Conservation (phyloP, 23 tunicate species). For the Diplosoma virens region DNA sequence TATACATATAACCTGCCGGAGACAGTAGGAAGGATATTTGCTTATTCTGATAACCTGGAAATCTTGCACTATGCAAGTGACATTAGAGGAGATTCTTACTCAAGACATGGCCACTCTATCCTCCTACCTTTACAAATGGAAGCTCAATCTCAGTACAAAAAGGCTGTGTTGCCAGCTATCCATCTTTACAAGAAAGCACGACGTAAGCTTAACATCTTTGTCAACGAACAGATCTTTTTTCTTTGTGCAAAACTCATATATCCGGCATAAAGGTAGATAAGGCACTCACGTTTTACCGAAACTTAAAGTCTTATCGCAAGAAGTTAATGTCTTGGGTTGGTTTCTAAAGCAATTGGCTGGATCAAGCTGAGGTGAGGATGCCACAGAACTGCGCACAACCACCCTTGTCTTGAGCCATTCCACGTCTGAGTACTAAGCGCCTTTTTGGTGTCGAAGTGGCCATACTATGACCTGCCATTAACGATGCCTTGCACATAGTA, state of each 20-base stretch:
- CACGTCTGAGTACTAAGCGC: not conserved
- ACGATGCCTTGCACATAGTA: not conserved
- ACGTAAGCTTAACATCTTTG: not conserved
- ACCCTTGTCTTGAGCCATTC: not conserved
- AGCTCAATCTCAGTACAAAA: too few species aligned
- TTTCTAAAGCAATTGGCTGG: not conserved
- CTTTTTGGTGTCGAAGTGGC: not conserved
- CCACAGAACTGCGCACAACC: not conserved
- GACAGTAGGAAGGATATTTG: too few species aligned
- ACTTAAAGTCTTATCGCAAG: too few species aligned
- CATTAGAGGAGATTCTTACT: not conserved
- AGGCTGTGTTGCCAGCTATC: too few species aligned
- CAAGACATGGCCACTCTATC: not conserved
- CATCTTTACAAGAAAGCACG: not conserved
- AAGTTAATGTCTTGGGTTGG: too few species aligned
- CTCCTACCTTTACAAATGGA: too few species aligned
- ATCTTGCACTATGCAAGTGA: not conserved
- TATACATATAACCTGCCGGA: too few species aligned
- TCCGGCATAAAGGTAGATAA: too few species aligned
- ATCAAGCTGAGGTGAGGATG: not conserved
- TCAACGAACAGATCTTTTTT: too few species aligned
- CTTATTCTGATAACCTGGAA: not conserved
- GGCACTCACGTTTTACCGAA: too few species aligned
- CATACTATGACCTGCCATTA: not conserved
- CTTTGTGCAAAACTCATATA: too few species aligned